Evolutionary conservation across 2,797 vertebrate genomes (phyloP), one percentile per base, ranked within the genome.

Genomic region (Dallia pectoralis): DNA sequence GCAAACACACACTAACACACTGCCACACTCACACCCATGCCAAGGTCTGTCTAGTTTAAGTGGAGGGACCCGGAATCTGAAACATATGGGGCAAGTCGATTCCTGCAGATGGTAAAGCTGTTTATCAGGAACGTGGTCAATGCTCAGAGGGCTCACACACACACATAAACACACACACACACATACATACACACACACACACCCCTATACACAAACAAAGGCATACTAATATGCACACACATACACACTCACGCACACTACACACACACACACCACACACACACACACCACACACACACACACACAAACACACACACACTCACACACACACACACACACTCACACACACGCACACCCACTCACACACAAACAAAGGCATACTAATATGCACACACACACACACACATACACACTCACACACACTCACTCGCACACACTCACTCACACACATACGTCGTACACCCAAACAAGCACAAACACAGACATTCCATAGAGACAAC

Each of bases 41-140:
- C 44, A 49, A 48, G 22, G 25, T 36, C 64, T 36, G 19, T 66
- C n/a, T 62, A 30, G 22, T 27, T 30, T 40, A 72, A 72, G 61
- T 62, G n/a, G 48, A 73, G 51, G 49, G 72, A 73, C 72, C 22
- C 67, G 64, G 72, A 56, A 73, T 67, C 33, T 53, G 32, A 47
- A 67, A 44, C 72, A 72, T 30, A 67, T 67, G 53, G 79, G 77
- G 73, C 77, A 79, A 81, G 82, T 81, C 73, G 70, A 74, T 81
- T 86, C 78, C 73, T 81, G 82, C 73, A 75, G 71, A 79, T 65
- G 79, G 69, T 59, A 47, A 77, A 79, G 65, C 53, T 56, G 76
- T 73, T 75, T 69, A 73, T 80, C 25, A 71, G 69, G 74, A 69
- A 69, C 74, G 70, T 82, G 78, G 77, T 81, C 82, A 76, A 64